Conservation (phyloP, 2,888 invertebrate species). For the Nephrotoma appendiculata region DNA sequence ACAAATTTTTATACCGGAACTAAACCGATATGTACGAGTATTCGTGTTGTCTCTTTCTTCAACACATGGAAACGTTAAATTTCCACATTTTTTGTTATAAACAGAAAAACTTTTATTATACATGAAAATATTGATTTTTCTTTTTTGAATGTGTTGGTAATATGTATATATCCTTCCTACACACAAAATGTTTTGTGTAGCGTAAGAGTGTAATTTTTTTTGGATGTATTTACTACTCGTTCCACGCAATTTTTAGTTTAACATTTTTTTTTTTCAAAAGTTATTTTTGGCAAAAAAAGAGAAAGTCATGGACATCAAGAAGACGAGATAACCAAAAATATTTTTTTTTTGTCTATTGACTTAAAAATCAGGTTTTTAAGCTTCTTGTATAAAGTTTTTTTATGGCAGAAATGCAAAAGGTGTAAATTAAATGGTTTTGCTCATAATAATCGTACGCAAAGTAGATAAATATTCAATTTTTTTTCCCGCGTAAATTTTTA, state of each 20-base stretch:
- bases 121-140: neutral
- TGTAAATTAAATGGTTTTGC: neutral
- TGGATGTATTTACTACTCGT: neutral
- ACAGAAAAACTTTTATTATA: neutral
- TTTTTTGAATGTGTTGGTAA: neutral
- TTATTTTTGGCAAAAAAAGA: neutral
- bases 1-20: neutral
- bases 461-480: neutral
- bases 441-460: too few species aligned
- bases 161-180: neutral
- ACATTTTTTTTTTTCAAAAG: neutral
- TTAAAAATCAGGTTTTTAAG: neutral
- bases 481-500: neutral
- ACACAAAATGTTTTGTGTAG: neutral
- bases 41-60: neutral
- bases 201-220: neutral
- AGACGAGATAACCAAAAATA: neutral
- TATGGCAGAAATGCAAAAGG: neutral
- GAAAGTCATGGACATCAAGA: neutral
- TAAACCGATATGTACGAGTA: neutral
- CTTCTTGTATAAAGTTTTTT: neutral
- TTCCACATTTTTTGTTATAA: neutral
- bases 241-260: neutral
- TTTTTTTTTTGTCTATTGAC: neutral
- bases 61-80: neutral